phyloP scores from a whole-genome alignment of 2,797 vertebrate genomes.

The Trematomus bernacchii region DNA sequence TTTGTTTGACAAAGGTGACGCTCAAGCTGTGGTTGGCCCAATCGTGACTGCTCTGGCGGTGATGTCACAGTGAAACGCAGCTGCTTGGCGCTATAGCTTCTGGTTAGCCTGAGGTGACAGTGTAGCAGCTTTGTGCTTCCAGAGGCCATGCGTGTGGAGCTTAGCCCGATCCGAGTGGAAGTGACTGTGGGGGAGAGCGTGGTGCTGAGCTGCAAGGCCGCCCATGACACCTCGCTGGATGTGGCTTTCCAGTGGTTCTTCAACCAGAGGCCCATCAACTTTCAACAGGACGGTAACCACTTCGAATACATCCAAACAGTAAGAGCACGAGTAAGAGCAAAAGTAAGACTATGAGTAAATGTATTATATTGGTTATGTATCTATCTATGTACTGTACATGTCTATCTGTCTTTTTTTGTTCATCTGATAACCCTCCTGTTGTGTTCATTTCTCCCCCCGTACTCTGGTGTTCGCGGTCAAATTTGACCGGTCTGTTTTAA shows the following conservation, averaged over 20 bases:
- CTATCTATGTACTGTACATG: neutral
- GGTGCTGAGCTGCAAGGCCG: conserved; percentile 95
- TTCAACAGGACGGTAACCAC: conserved; percentile 92
- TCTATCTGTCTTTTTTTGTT: neutral
- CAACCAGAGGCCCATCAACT: conserved; percentile 92
- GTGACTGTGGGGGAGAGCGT: conserved; percentile 97
- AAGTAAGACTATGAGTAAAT: conserved; percentile 16
- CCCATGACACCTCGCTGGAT: conserved; percentile 92
- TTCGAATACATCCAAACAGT: conserved; percentile 98
- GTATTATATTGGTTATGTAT: neutral
- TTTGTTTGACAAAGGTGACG: conserved; percentile 52
- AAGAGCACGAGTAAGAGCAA: conserved; percentile 84
- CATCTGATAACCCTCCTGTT: too few relatives aligned
- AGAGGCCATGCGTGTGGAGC: conserved; percentile 96
- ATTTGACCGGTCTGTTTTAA: too few relatives aligned
- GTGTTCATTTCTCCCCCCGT: too few relatives aligned
- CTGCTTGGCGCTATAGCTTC: conserved; percentile 42
- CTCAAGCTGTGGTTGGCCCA: neutral
- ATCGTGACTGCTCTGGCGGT: conserved; percentile 2
- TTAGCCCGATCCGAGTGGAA: conserved; percentile 92
- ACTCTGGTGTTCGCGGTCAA: too few relatives aligned
- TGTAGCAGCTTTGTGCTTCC: conserved; percentile 81
- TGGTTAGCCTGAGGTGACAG: conserved; percentile 80
- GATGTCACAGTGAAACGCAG: conserved; percentile 47
- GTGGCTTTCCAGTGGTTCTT: conserved; percentile 94